Evolutionary conservation across 2,888 invertebrate genomes (phyloP).

Genomic region (Hypomecis punctinalis): DNA sequence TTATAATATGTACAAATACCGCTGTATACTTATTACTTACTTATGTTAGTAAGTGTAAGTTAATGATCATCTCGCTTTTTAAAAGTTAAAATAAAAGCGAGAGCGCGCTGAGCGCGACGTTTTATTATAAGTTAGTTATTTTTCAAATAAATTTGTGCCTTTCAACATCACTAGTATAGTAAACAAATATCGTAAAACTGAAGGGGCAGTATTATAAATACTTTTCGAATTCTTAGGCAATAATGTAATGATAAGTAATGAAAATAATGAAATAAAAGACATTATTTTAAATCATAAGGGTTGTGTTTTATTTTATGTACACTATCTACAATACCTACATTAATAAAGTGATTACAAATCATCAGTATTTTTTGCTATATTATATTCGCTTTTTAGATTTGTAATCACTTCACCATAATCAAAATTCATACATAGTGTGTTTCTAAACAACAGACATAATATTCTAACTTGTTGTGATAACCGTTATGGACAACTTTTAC

Average conservation of each 20-base stretch:
- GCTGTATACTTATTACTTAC: too few relatives aligned
- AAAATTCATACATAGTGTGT: too few relatives aligned
- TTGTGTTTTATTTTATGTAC: conserved; percentile 63
- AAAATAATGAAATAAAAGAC: conserved; percentile 82
- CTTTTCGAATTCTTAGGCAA: conserved; percentile 63
- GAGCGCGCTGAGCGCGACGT: too few relatives aligned
- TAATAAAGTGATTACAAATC: conserved; percentile 11
- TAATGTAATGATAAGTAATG: conserved; percentile 62
- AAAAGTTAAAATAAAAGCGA: too few relatives aligned
- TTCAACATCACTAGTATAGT: conserved; percentile 44
- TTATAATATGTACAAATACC: too few relatives aligned
- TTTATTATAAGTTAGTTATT: background rate
- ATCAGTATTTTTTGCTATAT: too few relatives aligned
- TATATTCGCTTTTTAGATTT: background rate
- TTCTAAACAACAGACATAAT: too few relatives aligned
- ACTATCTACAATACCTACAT: conserved; percentile 40
- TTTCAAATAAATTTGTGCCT: conserved; percentile 51
- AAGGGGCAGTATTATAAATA: conserved; percentile 66
- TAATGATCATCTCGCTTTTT: too few relatives aligned
- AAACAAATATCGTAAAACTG: conserved; percentile 49
- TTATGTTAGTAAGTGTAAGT: too few relatives aligned
- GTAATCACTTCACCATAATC: conserved; percentile 27
- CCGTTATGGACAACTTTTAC: too few relatives aligned
- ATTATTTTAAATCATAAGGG: conserved; percentile 77
- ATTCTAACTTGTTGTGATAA: too few relatives aligned